Evolutionary conservation across 2,888 invertebrate genomes (phyloP).

Genomic region (Epirrhoe alternata): DNA sequence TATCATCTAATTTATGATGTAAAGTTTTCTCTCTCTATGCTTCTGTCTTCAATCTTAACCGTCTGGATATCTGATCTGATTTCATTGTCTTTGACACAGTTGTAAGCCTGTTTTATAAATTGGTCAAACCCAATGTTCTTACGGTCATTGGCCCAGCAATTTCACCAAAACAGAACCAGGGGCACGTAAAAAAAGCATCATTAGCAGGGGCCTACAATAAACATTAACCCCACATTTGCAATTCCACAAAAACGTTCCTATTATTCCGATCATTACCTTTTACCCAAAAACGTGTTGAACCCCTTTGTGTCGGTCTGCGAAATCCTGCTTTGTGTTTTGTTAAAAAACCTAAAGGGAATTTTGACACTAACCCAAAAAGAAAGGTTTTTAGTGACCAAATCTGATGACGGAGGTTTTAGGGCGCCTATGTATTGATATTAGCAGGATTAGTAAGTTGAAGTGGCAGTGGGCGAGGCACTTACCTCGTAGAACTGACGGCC

Average conservation of each 20-base stretch:
- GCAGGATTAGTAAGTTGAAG: no score
- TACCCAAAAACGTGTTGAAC: conserved; percentile 4
- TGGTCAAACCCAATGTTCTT: not conserved
- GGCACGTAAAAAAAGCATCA: conserved; percentile 1
- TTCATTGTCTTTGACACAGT: not conserved
- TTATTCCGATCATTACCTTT: conserved; percentile 14
- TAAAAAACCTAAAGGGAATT: no score
- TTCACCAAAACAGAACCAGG: not conserved
- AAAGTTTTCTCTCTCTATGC: no score
- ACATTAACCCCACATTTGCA: not conserved
- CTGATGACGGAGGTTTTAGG: no score
- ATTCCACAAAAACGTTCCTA: conserved; percentile 13
- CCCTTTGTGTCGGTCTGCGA: conserved; percentile 10
- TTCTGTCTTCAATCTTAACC: no score
- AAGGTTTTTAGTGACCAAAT: no score
- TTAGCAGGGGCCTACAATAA: conserved; percentile 3
- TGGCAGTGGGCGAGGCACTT: no score
- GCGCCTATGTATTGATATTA: no score
- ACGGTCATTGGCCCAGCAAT: not conserved
- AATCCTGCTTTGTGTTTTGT: conserved; percentile 7
- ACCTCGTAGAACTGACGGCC: no score
- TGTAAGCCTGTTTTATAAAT: not conserved
- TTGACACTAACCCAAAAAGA: no score
- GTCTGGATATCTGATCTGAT: not conserved
- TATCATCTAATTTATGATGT: no score